Evolutionary conservation across 2,888 invertebrate species (phyloP).

Genomic region (Oeneis ivallda): DNA sequence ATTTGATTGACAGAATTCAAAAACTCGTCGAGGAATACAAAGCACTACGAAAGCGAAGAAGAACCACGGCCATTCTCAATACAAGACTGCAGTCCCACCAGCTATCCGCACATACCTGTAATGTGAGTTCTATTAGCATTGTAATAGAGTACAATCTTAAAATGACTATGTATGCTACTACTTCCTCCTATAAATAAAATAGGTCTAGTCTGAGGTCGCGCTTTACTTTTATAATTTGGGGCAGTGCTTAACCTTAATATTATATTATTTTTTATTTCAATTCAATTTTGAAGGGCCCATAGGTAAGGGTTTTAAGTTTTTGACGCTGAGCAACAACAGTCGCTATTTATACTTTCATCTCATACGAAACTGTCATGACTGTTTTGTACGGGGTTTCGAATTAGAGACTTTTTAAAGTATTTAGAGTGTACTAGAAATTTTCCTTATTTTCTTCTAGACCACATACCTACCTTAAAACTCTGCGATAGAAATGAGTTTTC

Average conservation of each 20-base stretch:
- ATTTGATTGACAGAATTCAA: constrained; percentile 57
- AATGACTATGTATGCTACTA: background rate
- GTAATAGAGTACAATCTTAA: background rate
- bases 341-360: too few species aligned
- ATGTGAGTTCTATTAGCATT: constrained; percentile 55
- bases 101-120: constrained; percentile 60
- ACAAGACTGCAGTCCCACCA: constrained; percentile 77
- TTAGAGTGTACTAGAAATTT: background rate
- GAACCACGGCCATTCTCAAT: constrained; percentile 86
- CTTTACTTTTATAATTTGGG: too few species aligned
- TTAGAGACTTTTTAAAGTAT: background rate
- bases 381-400: too few species aligned
- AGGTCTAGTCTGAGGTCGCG: background rate
- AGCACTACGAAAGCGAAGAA: constrained; percentile 82
- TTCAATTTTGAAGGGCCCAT: too few species aligned
- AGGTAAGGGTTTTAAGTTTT: too few species aligned
- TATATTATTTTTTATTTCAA: too few species aligned
- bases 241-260: too few species aligned
- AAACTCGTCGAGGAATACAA: constrained; percentile 54
- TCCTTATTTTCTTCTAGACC: constrained; percentile 31
- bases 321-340: too few species aligned
- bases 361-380: too few species aligned
- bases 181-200: background rate
- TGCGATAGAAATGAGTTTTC: background rate
- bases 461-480: too few species aligned